Percentiles rank a stretch among this genome's conserved stretches.
These are phyloP conservation scores for Chrysaora quinquecirrha DNA, from an alignment of 30 jellyfish, hydroid and myxozoan genomes.

Conservation along the genomic window DNA sequence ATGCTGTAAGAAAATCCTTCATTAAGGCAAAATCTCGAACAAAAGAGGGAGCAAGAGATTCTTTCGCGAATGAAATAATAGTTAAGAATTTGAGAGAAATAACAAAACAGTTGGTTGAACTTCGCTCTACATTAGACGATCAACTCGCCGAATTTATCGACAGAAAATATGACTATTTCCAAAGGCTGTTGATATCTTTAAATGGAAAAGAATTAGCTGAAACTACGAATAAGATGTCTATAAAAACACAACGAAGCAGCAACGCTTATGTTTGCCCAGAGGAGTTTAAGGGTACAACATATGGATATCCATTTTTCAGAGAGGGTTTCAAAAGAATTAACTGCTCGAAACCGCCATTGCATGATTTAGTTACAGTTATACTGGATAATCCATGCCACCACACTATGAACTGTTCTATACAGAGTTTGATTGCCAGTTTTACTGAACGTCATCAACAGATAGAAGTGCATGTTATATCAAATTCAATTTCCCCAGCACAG, in stretches of 20 bases:
- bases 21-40: no score
- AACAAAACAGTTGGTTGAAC: constrained; percentile 38
- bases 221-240: neutral
- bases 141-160: constrained; percentile 32
- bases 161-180: constrained; percentile 55
- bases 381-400: constrained; percentile 42
- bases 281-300: constrained; percentile 36
- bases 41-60: neutral
- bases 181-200: constrained; percentile 12
- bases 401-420: neutral
- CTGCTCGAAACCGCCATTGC: constrained; percentile 51
- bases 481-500: neutral
- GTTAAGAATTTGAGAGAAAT: no score
- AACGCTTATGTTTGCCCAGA: constrained; percentile 56
- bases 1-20: no score
- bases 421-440: neutral
- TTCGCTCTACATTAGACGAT: constrained; percentile 30
- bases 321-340: constrained; percentile 56
- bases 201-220: no score
- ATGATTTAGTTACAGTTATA: constrained; percentile 53
- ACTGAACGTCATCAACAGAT: neutral
- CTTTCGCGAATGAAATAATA: constrained; percentile 3
- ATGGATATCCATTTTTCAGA: constrained; percentile 70
- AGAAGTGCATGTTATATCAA: neutral
- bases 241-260: neutral